Conservation (phyloP, 2,113 vertebrate species). For the Pseudopipra pipra region DNA sequence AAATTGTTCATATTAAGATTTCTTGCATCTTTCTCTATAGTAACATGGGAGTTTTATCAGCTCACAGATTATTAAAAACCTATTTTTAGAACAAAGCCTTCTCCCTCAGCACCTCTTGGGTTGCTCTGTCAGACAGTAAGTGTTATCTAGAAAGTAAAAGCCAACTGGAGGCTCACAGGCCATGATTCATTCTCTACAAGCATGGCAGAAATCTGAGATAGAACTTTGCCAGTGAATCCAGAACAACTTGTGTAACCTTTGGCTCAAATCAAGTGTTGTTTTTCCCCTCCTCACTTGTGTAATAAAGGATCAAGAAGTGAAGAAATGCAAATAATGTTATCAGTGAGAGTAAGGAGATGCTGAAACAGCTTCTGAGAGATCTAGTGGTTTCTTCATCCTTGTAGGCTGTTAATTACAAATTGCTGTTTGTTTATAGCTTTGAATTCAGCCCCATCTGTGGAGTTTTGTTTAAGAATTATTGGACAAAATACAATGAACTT, state of each 20-base stretch:
- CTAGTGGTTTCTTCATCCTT: background rate
- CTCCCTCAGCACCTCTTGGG: background rate
- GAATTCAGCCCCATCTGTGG: background rate
- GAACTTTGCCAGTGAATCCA: background rate
- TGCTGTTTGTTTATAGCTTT: background rate
- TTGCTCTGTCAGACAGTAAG: background rate
- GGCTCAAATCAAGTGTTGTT: background rate
- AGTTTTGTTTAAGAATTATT: background rate
- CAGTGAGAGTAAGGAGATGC: background rate
- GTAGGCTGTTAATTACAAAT: background rate
- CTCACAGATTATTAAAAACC: background rate
- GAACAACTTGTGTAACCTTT: background rate
- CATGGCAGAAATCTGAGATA: background rate
- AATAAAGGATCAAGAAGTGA: slow-evolving; percentile 1
- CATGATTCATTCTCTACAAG: background rate
- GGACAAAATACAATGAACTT: background rate
- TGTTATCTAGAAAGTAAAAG: background rate
- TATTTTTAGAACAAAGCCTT: background rate
- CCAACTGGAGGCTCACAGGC: background rate
- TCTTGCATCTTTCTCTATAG: background rate
- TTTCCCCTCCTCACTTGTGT: background rate
- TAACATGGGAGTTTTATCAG: background rate
- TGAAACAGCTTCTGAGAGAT: background rate
- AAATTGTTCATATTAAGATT: background rate
- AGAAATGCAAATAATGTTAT: slow-evolving; percentile 30